phyloP scores from a whole-genome alignment of 2,888 invertebrate genomes.

The Hermodice carunculata region DNA sequence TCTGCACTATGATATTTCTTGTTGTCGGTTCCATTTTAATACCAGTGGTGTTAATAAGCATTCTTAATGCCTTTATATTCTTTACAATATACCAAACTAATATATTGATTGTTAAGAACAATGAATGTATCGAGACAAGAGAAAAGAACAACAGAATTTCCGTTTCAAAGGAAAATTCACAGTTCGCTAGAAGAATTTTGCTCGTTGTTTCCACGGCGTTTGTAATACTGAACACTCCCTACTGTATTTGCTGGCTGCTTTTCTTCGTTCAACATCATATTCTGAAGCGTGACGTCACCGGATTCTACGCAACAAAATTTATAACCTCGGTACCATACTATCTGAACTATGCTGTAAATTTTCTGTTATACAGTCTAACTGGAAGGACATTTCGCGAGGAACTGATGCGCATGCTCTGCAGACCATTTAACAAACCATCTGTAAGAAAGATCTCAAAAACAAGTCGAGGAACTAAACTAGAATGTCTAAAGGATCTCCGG shows the following conservation, averaged over 20 bases:
- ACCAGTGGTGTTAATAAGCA: conserved; percentile 20
- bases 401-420: background rate
- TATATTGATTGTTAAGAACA: background rate
- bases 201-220: conserved; percentile 31
- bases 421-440: background rate
- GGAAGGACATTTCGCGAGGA: conserved; percentile 25
- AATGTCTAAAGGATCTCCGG: too few species aligned
- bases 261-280: conserved; percentile 19
- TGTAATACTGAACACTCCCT: conserved; percentile 29
- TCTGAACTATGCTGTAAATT: conserved; percentile 33
- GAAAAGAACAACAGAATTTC: background rate
- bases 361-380: conserved; percentile 30
- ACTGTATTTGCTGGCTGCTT: conserved; percentile 31
- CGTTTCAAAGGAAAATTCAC: background rate
- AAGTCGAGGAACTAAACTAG: too few species aligned
- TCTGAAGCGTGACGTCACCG: background rate
- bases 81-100: conserved; percentile 5
- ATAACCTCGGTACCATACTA: conserved; percentile 32
- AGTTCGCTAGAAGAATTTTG: background rate
- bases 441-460: too few species aligned
- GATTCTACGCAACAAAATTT: conserved; percentile 25
- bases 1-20: conserved; percentile 25
- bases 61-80: conserved; percentile 30
- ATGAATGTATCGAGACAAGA: background rate
- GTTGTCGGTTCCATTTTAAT: conserved; percentile 31